Evolutionary conservation across 1,140 invertebrate species (phyloP).

Genomic region (Brachionus plicatilis): DNA sequence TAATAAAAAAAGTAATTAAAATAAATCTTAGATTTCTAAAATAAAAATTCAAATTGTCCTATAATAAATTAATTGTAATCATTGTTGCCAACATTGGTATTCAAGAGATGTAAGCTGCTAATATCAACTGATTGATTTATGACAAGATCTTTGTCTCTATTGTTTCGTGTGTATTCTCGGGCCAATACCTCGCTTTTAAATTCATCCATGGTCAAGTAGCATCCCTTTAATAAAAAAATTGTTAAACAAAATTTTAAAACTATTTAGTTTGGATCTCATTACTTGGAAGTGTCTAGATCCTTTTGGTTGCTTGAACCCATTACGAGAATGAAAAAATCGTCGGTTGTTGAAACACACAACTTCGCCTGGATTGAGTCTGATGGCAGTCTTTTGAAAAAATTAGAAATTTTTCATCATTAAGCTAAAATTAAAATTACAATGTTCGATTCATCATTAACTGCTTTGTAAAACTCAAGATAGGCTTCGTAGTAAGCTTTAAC

Average conservation of each 20-base stretch:
- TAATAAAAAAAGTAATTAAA: not conserved
- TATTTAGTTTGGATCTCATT: not conserved
- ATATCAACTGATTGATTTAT: not conserved
- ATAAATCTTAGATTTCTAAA: not conserved
- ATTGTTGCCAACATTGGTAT: slow-evolving; percentile 27
- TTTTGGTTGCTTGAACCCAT: slow-evolving; percentile 45
- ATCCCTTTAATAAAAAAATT: slow-evolving; percentile 43
- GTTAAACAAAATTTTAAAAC: not conserved
- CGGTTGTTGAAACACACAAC: slow-evolving; percentile 50
- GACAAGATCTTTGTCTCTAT: not conserved
- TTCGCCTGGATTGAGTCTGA: slow-evolving; percentile 47
- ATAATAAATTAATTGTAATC: not conserved
- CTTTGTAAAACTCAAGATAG: slow-evolving; percentile 47
- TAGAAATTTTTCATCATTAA: not conserved
- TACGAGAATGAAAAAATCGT: slow-evolving; percentile 49
- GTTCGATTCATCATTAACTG: slow-evolving; percentile 44
- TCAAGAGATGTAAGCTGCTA: not conserved
- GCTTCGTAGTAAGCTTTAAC: slow-evolving; percentile 48
- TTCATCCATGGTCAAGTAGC: slow-evolving; percentile 51
- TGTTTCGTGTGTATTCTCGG: not conserved
- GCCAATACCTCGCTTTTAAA: slow-evolving; percentile 46
- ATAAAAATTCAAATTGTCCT: not conserved
- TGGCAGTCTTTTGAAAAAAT: slow-evolving; percentile 43
- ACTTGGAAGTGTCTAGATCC: slow-evolving; percentile 45
- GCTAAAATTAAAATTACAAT: slow-evolving; percentile 41